Conservation (phyloP, 2,113 vertebrate genomes). For the Tamias sibiricus region DNA sequence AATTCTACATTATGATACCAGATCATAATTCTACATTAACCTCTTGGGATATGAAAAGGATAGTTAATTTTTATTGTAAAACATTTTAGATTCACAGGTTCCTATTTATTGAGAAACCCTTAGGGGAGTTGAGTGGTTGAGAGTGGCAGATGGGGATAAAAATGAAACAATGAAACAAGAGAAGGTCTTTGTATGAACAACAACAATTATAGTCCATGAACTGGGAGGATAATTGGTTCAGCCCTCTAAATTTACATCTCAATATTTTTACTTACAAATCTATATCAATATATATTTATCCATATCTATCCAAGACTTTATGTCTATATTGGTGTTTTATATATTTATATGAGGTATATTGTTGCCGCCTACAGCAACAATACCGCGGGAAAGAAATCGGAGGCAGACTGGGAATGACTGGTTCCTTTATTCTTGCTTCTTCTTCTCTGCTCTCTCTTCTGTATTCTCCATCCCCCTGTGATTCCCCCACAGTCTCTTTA, state of each 20-base stretch:
- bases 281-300: not conserved
- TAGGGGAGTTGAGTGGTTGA: not conserved
- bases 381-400: no score
- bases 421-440: no score
- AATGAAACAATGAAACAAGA: slow-evolving; percentile 44
- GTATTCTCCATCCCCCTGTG: no score
- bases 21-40: not conserved
- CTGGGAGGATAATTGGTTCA: not conserved
- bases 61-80: slow-evolving; percentile 62
- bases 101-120: slow-evolving; percentile 26
- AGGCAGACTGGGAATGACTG: no score
- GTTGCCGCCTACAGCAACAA: no score
- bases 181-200: not conserved
- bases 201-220: not conserved
- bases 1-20: slow-evolving; percentile 1
- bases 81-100: not conserved
- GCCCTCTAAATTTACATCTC: not conserved
- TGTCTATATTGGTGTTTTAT: not conserved
- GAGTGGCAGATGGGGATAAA: not conserved
- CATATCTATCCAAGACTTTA: not conserved
- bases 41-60: not conserved
- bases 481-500: no score
- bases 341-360: no score
- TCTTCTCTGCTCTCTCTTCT: no score
- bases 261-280: not conserved